phyloP scores from a whole-genome alignment of 2,113 vertebrate genomes.

The Miniopterus natalensis region DNA sequence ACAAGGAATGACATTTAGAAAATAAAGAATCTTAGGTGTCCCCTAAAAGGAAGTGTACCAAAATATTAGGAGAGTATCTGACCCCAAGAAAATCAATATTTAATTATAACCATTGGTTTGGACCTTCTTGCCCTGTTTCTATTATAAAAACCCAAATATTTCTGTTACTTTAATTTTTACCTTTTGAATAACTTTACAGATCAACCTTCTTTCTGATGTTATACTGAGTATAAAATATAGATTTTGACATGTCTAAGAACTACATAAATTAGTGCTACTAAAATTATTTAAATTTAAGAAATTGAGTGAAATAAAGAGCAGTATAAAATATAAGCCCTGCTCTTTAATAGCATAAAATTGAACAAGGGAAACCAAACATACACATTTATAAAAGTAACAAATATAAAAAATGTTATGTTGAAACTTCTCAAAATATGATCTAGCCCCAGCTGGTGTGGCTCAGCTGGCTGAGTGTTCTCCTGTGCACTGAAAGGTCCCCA shows the following conservation, averaged over 20 bases:
- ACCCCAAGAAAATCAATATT: conserved; percentile 57
- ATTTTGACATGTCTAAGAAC: background rate
- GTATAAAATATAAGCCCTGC: background rate
- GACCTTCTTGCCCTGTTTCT: background rate
- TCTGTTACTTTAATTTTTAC: background rate
- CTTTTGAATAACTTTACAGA: conserved; percentile 1
- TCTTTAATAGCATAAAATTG: background rate
- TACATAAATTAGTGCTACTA: background rate
- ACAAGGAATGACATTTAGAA: conserved; percentile 62
- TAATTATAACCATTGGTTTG: conserved; percentile 59
- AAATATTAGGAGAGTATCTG: conserved; percentile 61
- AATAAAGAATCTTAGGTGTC: conserved; percentile 53
- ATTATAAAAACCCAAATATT: background rate
- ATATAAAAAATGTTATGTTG: background rate
- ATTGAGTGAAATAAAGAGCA: background rate
- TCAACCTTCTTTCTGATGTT: background rate
- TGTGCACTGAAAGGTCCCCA: background rate
- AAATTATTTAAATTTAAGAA: background rate
- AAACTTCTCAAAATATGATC: background rate
- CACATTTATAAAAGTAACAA: background rate
- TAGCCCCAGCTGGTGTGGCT: background rate
- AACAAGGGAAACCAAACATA: background rate
- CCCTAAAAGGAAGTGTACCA: conserved; percentile 25
- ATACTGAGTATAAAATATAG: background rate
- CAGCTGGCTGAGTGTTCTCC: background rate